Percentiles rank a stretch among this genome's conserved stretches.
Conservation (phyloP, 92 coral and sea anemone species). For the Pocillopora grandis region DNA sequence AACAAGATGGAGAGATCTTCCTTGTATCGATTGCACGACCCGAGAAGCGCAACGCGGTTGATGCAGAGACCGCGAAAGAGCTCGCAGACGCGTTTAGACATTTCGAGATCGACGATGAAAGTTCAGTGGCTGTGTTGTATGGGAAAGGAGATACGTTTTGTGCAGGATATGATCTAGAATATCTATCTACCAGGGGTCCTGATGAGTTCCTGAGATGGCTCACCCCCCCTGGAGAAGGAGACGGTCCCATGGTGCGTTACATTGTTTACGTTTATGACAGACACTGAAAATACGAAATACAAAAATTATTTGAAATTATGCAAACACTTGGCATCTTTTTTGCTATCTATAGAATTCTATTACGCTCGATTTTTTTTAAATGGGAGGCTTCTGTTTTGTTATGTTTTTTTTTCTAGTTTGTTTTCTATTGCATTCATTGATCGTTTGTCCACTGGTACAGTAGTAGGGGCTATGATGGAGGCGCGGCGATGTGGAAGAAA, state of each 20-base stretch:
- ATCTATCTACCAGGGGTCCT: constrained; percentile 63
- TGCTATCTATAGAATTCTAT: not conserved
- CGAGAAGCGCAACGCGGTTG: constrained; percentile 86
- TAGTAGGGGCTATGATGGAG: not conserved
- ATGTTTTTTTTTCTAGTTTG: not conserved
- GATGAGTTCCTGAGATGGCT: constrained; percentile 54
- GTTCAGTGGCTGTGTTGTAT: constrained; percentile 71
- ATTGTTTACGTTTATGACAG: not conserved
- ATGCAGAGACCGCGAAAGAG: constrained; percentile 63
- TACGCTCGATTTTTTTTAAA: not conserved
- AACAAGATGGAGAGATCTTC: constrained; percentile 67
- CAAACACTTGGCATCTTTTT: not conserved
- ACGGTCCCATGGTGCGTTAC: constrained; percentile 82
- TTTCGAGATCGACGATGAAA: constrained; percentile 74
- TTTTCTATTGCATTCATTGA: not conserved
- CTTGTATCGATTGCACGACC: constrained; percentile 79
- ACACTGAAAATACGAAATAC: not conserved
- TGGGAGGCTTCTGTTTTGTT: too few relatives aligned
- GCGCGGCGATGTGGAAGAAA: not conserved
- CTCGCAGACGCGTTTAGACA: constrained; percentile 68
- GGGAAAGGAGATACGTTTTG: constrained; percentile 83
- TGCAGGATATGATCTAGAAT: constrained; percentile 80
- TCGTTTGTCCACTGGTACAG: not conserved
- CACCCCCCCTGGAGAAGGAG: constrained; percentile 76
- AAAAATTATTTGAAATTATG: too few relatives aligned